These are phyloP conservation scores for Brachyptera putata DNA, from an alignment of 2,888 invertebrate genomes.

Conservation along the genomic window DNA sequence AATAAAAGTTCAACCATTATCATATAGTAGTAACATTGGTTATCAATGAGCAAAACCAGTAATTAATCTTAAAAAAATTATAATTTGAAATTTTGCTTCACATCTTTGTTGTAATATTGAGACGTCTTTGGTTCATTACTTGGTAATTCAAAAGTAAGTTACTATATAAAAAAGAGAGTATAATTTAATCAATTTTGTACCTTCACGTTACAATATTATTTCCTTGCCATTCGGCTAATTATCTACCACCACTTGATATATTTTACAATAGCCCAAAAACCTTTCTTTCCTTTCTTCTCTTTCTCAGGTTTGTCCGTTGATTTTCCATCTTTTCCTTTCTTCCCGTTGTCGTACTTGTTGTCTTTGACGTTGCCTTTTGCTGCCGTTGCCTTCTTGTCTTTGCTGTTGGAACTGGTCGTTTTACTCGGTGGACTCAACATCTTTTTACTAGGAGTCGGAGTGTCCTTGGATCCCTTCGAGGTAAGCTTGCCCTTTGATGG, in stretches of 20 bases:
- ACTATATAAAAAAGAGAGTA: too few species aligned
- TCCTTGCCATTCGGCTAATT: conserved; percentile 5
- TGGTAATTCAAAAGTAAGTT: too few species aligned
- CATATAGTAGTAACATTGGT: too few species aligned
- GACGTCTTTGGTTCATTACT: too few species aligned
- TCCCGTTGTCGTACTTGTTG: background rate
- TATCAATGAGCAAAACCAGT: too few species aligned
- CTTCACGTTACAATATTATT: background rate
- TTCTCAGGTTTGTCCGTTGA: conserved; percentile 49
- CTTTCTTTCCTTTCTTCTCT: conserved; percentile 65
- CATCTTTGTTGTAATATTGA: too few species aligned
- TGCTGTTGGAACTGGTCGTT: conserved; percentile 42
- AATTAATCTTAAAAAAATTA: too few species aligned
- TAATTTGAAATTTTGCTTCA: too few species aligned
- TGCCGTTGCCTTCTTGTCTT: conserved; percentile 9
- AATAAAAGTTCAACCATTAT: too few species aligned
- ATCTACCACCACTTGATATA: conserved; percentile 75
- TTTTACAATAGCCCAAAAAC: conserved; percentile 82
- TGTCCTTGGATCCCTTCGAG: conserved; percentile 74
- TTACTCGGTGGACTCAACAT: conserved; percentile 32
- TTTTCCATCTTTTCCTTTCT: conserved; percentile 4
- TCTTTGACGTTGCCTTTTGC: background rate
- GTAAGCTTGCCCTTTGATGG: conserved; percentile 76
- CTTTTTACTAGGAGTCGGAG: conserved; percentile 38
- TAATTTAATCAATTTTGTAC: background rate